Conservation (phyloP, 2,797 vertebrate genomes). For the Crenichthys baileyi region DNA sequence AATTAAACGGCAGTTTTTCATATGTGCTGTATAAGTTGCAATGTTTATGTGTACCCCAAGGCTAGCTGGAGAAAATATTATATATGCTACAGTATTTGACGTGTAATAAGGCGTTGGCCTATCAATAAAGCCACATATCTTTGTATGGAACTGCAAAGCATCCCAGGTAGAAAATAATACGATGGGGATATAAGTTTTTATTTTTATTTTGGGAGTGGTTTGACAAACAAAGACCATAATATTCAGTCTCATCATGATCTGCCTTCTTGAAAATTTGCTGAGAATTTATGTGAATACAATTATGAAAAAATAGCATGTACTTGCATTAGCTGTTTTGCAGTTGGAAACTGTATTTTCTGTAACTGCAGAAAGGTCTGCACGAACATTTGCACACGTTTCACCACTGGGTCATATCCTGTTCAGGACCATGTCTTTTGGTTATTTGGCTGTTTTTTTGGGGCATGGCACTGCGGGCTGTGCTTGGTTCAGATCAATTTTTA, state of each 20-base stretch:
- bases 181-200: no score
- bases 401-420: slow-evolving; percentile 6
- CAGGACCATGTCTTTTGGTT: slow-evolving; percentile 15
- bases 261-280: neutral
- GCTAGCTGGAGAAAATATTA: no score
- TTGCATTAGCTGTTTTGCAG: neutral
- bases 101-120: no score
- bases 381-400: slow-evolving; percentile 6
- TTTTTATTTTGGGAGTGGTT: no score
- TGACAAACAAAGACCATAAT: neutral
- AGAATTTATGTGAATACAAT: neutral
- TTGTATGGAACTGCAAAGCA: no score
- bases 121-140: no score
- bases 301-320: neutral
- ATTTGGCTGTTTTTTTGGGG: slow-evolving; percentile 19
- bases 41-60: no score
- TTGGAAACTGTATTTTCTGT: neutral
- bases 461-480: slow-evolving; percentile 36
- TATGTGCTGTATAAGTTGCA: no score
- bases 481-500: slow-evolving; percentile 60
- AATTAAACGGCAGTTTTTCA: no score
- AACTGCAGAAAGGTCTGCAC: neutral
- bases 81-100: no score
- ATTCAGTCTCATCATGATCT: neutral
- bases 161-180: no score